phyloP scores from a whole-genome alignment of 2,888 invertebrate genomes.

The Lypha dubia region DNA sequence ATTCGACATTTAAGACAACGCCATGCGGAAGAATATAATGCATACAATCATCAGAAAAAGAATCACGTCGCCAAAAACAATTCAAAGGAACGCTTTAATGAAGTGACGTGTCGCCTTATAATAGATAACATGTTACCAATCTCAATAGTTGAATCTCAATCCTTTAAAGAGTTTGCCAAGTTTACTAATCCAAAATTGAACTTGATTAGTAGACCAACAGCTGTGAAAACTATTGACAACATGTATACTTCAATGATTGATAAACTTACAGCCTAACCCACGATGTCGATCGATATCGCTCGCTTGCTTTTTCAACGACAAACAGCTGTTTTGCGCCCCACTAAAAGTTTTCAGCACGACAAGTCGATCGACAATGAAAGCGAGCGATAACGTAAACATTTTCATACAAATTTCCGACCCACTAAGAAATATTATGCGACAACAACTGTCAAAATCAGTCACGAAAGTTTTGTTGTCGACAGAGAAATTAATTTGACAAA shows the following conservation, averaged over 20 bases:
- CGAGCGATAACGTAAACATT: too few species aligned
- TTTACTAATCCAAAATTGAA: conserved; percentile 5
- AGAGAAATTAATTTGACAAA: too few species aligned
- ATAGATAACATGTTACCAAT: conserved; percentile 1
- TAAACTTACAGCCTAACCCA: too few species aligned
- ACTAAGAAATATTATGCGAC: too few species aligned
- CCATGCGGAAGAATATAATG: conserved; percentile 32
- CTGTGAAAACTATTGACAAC: conserved; percentile 7
- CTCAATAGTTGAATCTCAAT: background rate
- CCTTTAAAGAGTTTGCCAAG: background rate
- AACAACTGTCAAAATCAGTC: too few species aligned
- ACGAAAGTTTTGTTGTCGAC: too few species aligned
- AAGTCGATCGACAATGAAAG: too few species aligned
- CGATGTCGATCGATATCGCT: too few species aligned
- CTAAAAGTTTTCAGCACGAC: too few species aligned
- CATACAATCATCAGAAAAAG: conserved; percentile 24
- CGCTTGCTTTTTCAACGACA: too few species aligned
- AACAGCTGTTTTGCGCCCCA: too few species aligned
- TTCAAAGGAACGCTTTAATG: conserved; percentile 1
- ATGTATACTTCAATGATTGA: conserved; percentile 6
- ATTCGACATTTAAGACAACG: conserved; percentile 3
- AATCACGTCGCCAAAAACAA: conserved; percentile 26
- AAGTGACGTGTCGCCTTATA: conserved; percentile 11
- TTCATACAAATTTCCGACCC: too few species aligned
- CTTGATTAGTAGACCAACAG: conserved; percentile 12